Percentiles rank a stretch among this genome's conserved stretches.
Evolutionary conservation across 2,113 vertebrate species (phyloP).

Genomic region (Aspiorhynchus laticeps): DNA sequence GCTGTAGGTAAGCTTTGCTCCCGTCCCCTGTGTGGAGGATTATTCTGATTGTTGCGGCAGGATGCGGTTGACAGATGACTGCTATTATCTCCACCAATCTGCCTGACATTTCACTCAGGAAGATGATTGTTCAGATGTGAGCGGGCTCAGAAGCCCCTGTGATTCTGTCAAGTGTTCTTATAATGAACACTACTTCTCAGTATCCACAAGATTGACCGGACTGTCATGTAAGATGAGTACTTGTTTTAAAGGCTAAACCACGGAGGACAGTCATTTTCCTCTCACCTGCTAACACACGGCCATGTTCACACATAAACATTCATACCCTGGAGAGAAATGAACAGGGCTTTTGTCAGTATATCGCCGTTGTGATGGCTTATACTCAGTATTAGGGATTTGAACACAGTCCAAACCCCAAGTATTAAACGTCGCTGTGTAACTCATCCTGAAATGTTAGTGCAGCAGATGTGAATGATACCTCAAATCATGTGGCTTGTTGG

Average conservation of each 20-base stretch:
- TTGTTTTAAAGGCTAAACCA: conserved; percentile 29
- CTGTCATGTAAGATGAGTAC: conserved; percentile 28
- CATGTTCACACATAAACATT: neutral
- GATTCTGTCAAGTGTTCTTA: conserved; percentile 53
- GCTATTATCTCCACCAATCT: conserved; percentile 81
- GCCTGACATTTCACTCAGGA: conserved; percentile 73
- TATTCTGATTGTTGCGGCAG: conserved; percentile 75
- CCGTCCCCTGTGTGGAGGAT: conserved; percentile 73
- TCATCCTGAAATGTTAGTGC: neutral
- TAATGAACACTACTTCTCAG: conserved; percentile 41
- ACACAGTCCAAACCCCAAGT: neutral
- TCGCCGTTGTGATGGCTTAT: neutral
- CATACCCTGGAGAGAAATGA: neutral
- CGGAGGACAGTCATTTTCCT: conserved; percentile 2
- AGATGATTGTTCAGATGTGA: conserved; percentile 78
- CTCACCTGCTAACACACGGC: conserved; percentile 13
- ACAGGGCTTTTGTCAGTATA: neutral
- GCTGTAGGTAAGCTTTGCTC: conserved; percentile 69
- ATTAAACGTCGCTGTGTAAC: neutral
- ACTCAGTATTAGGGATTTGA: conserved; percentile 18
- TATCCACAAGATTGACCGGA: conserved; percentile 42
- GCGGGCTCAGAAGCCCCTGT: conserved; percentile 69
- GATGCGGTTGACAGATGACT: conserved; percentile 80
- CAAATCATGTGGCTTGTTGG: neutral
- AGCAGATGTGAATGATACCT: neutral